Evolutionary conservation across 2,888 invertebrate species (phyloP).

Genomic region (Eupsilia transversa): DNA sequence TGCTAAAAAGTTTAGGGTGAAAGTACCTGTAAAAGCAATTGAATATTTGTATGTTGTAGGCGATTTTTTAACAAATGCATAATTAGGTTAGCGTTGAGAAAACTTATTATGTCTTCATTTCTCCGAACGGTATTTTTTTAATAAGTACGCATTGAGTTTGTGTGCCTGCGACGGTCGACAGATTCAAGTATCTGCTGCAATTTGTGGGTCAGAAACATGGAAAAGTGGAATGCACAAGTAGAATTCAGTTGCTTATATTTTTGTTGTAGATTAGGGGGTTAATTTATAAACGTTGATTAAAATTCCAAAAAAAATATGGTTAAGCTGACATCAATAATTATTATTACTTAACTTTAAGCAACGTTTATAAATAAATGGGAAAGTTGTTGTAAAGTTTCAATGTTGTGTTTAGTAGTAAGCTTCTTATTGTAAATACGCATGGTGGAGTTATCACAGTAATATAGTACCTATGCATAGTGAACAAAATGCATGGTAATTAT

Average conservation of each 20-base stretch:
- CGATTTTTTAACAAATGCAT: not conserved
- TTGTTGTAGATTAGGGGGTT: slow-evolving; percentile 12
- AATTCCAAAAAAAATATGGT: not conserved
- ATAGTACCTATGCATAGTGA: not conserved
- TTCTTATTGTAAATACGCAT: slow-evolving; percentile 25
- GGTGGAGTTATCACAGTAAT: not conserved
- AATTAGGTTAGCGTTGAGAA: not conserved
- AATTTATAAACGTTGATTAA: not conserved
- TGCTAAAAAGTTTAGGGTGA: not conserved
- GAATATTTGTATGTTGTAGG: not conserved
- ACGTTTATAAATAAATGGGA: not conserved
- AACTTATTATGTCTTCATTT: not conserved
- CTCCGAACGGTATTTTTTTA: too few species aligned
- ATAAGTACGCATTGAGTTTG: not conserved
- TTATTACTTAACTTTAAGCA: not conserved
- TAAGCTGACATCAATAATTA: too few species aligned
- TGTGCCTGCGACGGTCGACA: not conserved
- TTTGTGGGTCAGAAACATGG: not conserved
- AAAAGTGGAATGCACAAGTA: slow-evolving; percentile 17
- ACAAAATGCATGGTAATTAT: slow-evolving; percentile 33
- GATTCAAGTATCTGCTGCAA: not conserved
- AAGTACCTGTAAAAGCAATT: not conserved
- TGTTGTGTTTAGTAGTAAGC: slow-evolving; percentile 15
- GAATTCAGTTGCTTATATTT: not conserved
- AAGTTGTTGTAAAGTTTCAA: not conserved